Base-by-base conservation (phyloP, 2,888 invertebrate genomes). In the Chaetogeoica ovagalla region DNA sequence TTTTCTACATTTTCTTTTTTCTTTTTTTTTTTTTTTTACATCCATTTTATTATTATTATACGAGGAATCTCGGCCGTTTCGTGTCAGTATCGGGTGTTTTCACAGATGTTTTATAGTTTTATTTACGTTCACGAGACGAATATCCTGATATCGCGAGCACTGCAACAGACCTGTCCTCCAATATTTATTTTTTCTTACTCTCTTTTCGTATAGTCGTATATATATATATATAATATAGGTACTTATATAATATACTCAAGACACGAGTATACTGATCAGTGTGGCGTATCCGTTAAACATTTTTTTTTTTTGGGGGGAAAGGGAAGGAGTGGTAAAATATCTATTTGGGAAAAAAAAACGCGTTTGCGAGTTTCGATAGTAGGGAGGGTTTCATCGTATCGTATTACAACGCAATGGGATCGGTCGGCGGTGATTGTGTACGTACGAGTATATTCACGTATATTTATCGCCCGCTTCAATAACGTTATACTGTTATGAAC, bases 101-200 rank as follows among this genome's bases (percentile, higher is more conserved):
- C 48, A 76, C 75, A 76, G 75, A 76, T 76, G 75, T 76, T 76
- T 76, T 76, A 68, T 48, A 30, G 66, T 68, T 76, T 68, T 76
- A 76, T 76, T 76, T 76, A 76, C 66, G 75, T 76, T 65, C 48
- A 66, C 75, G 75, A 30, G 30, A 66, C 75, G 75, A 68, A 68
- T 76, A 68, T n/a, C 66, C 75, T 48, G 48, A 59, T 48, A 59
- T 30, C 17, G 75, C 17, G 75, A 48, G 23, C 63, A 7, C 17
- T 63, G 37, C 13, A 7, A 19, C 13, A 3, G 17, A 21, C 2
- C 55, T 30, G 43, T 59, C 66, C 57, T 7, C 43, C 43, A 1
- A 30, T 4, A 30, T 30, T 30, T 30, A n/a, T 43, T 43, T 43
- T 43, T 43, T 43, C 43, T 43, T 43, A 5, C 43, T 59, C 9